phyloP scores from a whole-genome alignment of 2,113 vertebrate genomes.

The Fulmarus glacialis region DNA sequence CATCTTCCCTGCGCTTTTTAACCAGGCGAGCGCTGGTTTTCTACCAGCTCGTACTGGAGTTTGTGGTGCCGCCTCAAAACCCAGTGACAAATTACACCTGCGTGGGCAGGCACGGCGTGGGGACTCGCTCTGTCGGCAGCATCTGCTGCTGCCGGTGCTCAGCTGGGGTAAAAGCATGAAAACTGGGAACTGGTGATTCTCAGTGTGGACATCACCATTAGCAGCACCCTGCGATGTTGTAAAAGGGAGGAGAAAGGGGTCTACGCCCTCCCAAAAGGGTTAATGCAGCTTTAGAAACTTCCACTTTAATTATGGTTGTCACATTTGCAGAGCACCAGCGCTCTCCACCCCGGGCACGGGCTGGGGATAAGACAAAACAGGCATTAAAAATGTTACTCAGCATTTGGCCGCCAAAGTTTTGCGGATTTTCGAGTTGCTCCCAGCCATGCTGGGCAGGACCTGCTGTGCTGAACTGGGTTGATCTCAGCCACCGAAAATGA shows the following conservation, averaged over 20 bases:
- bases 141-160: fast-evolving
- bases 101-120: fast-evolving
- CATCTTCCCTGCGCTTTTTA: neutral
- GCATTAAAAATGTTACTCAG: neutral
- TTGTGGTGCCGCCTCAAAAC: neutral
- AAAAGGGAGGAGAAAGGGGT: neutral
- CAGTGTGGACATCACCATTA: neutral
- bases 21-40: neutral
- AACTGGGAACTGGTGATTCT: neutral
- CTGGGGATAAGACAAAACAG: neutral
- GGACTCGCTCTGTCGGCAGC: fast-evolving
- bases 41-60: neutral
- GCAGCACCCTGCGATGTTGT: fast-evolving
- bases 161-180: fast-evolving
- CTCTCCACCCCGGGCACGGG: neutral
- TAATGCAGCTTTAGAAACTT: neutral
- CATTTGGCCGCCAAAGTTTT: neutral
- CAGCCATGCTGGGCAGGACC: neutral
- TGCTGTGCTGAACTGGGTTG: neutral
- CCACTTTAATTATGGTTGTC: neutral
- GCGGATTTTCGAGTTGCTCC: neutral
- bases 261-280: neutral
- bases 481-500: neutral
- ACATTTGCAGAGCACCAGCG: neutral
- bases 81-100: neutral